These are phyloP conservation scores for Microcaecilia unicolor DNA, from an alignment of 2,797 vertebrate species.

Conservation along the genomic window DNA sequence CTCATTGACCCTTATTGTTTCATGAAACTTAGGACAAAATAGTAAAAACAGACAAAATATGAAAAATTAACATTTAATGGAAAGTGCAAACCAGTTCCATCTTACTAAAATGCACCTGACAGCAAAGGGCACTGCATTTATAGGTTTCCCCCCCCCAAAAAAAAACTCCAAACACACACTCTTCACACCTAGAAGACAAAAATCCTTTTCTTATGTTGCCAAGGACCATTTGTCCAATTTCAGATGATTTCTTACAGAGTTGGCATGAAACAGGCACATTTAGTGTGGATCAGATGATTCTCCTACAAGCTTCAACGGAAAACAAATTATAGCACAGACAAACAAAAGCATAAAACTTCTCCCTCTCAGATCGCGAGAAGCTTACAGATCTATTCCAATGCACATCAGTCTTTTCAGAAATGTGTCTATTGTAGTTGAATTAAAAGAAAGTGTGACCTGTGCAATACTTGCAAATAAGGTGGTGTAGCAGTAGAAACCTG, in stretches of 20 bases:
- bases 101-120: constrained; percentile 81
- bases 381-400: too few species aligned
- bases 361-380: too few species aligned
- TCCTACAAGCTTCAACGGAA: constrained; percentile 34
- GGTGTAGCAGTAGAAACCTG: too few species aligned
- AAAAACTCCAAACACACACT: too few species aligned
- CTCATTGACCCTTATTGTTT: too few species aligned
- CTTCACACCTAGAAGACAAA: constrained; percentile 54
- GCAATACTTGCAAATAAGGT: too few species aligned
- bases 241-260: constrained; percentile 37
- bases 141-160: too few species aligned
- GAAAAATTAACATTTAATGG: constrained; percentile 86
- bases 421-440: too few species aligned
- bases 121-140: constrained; percentile 53
- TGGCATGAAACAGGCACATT: constrained; percentile 16
- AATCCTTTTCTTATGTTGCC: constrained; percentile 33
- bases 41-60: constrained; percentile 36
- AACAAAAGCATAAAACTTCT: too few species aligned
- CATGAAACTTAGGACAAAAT: too few species aligned
- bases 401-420: too few species aligned
- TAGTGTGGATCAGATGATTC: constrained; percentile 32
- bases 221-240: constrained; percentile 31
- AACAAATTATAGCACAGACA: constrained; percentile 43
- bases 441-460: too few species aligned
- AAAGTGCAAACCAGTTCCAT: constrained; percentile 81